These are phyloP conservation scores for Takifugu flavidus DNA, from an alignment of 2,113 vertebrate genomes.

Conservation along the genomic window DNA sequence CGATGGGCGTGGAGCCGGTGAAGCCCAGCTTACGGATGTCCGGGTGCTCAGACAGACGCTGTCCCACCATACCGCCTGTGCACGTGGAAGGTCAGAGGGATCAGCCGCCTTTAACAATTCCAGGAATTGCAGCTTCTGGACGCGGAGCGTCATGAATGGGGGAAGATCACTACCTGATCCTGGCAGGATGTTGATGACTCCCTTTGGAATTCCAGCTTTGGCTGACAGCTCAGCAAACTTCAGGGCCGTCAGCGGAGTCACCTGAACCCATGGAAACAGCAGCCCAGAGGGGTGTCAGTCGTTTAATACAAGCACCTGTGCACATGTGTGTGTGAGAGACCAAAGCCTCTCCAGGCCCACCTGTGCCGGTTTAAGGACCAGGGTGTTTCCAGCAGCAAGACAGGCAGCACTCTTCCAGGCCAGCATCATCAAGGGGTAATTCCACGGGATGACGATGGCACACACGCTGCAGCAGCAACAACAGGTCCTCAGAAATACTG, in stretches of 20 bases:
- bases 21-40: conserved; percentile 87
- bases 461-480: conserved; percentile 75
- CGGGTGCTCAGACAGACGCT: conserved; percentile 82
- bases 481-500: neutral
- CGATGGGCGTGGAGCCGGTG: conserved; percentile 85
- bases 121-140: neutral
- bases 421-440: conserved; percentile 89
- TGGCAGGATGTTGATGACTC: conserved; percentile 83
- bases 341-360: conserved; percentile 44
- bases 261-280: conserved; percentile 54
- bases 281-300: no score
- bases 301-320: no score
- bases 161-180: conserved; percentile 75
- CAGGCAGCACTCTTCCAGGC: conserved; percentile 87
- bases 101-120: neutral
- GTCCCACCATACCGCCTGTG: conserved; percentile 80
- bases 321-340: neutral
- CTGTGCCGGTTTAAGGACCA: conserved; percentile 86
- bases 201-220: conserved; percentile 84
- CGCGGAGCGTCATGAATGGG: no score
- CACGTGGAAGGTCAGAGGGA: no score
- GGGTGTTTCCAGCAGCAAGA: conserved; percentile 84
- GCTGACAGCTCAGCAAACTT: conserved; percentile 85
- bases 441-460: conserved; percentile 87
- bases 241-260: conserved; percentile 85